Conservation (phyloP, 2,113 vertebrate species). For the Hemiprocne comata region DNA sequence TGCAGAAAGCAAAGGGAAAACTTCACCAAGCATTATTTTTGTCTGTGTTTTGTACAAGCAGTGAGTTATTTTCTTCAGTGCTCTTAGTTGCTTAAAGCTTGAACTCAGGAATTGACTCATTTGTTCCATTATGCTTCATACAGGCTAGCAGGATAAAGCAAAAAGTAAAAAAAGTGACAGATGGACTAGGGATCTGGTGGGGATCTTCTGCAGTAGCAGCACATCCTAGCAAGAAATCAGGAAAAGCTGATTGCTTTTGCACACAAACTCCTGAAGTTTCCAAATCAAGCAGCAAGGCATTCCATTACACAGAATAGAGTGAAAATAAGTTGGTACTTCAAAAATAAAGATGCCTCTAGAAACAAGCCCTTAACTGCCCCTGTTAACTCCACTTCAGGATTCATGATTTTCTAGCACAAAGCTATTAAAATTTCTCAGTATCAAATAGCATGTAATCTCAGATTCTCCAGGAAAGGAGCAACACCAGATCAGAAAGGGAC, state of each 20-base stretch:
- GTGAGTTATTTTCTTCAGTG: background rate
- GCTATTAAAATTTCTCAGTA: background rate
- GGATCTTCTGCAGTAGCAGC: background rate
- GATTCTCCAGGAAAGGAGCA: background rate
- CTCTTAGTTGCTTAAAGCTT: background rate
- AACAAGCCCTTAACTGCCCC: background rate
- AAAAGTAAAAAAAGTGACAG: background rate
- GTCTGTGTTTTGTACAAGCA: background rate
- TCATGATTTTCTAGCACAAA: background rate
- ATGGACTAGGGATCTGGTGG: background rate
- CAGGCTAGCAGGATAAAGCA: background rate
- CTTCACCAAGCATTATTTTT: background rate
- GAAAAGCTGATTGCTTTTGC: background rate
- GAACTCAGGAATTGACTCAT: background rate
- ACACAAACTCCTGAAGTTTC: background rate
- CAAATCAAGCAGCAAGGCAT: background rate
- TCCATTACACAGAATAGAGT: background rate
- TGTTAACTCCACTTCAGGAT: background rate
- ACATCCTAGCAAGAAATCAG: background rate
- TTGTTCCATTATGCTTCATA: background rate
- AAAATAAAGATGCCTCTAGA: background rate
- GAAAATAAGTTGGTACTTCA: background rate
- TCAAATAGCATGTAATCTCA: background rate
- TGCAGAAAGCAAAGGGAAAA: background rate
- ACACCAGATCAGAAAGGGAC: background rate